phyloP scores from a whole-genome alignment of 2,797 vertebrate species.

The Sebastes iracundus region DNA sequence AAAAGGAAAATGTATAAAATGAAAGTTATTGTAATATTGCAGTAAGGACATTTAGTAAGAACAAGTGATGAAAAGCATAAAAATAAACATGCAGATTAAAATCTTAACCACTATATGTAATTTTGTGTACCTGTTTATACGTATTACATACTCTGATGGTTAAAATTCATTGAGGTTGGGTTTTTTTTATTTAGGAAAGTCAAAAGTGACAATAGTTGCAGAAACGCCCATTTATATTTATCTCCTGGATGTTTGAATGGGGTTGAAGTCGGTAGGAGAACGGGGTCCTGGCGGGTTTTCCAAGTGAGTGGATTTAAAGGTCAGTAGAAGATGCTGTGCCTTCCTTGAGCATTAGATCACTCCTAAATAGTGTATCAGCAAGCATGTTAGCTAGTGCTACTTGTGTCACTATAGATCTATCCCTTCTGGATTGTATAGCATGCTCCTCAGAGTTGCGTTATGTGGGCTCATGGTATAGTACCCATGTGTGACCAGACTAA shows the following conservation, averaged over 20 bases:
- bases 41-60: no score
- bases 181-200: no score
- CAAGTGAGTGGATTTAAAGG: neutral
- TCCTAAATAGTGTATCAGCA: conserved; percentile 1
- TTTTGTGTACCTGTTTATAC: no score
- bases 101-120: no score
- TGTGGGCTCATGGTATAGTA: neutral
- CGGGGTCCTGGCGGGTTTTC: neutral
- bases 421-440: neutral
- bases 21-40: no score
- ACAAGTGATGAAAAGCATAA: no score
- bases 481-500: neutral
- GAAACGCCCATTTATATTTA: neutral
- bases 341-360: neutral
- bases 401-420: conserved; percentile 7
- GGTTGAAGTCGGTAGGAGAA: neutral
- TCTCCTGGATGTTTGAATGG: neutral
- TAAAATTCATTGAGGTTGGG: no score
- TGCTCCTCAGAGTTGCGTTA: neutral
- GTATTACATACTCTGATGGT: no score
- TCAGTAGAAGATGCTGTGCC: neutral
- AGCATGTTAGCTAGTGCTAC: conserved; percentile 7
- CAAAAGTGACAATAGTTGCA: no score
- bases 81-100: no score
- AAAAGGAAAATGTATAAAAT: no score